Conservation (phyloP, 2,888 invertebrate species). For the Adelphocoris suturalis region DNA sequence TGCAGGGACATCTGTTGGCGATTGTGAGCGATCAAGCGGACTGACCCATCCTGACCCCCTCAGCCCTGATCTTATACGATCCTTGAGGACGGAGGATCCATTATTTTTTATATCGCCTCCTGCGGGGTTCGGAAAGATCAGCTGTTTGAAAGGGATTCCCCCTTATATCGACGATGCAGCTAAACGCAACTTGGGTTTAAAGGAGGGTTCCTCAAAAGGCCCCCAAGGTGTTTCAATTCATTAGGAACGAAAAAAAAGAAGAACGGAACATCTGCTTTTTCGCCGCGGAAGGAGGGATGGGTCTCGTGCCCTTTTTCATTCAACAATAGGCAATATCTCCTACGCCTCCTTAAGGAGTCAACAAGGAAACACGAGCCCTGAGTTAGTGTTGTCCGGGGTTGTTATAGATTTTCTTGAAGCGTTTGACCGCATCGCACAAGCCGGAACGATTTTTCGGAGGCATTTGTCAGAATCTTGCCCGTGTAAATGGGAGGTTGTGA, state of each 20-base stretch:
- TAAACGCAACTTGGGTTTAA: not conserved
- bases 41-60: conserved; percentile 51
- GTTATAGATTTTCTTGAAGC: not conserved
- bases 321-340: conserved; percentile 63
- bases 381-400: conserved; percentile 14
- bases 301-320: conserved; percentile 66
- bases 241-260: conserved; percentile 53
- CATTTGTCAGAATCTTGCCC: conserved; percentile 56
- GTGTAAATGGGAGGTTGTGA: not conserved
- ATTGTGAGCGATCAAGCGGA: conserved; percentile 57
- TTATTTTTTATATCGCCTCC: conserved; percentile 61
- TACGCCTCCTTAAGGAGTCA: conserved; percentile 71
- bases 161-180: not conserved
- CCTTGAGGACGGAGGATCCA: not conserved
- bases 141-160: conserved; percentile 38
- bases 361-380: conserved; percentile 61
- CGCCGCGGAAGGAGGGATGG: not conserved
- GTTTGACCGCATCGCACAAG: conserved; percentile 38
- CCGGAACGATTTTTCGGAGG: conserved; percentile 49
- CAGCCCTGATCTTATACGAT: conserved; percentile 30
- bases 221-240: conserved; percentile 58
- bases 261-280: conserved; percentile 68
- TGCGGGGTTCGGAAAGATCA: conserved; percentile 42
- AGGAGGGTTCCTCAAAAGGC: conserved; percentile 25
- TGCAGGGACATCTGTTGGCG: conserved; percentile 50